Base-by-base conservation (phyloP, 2,113 vertebrate genomes). In the Penelope pileata region DNA sequence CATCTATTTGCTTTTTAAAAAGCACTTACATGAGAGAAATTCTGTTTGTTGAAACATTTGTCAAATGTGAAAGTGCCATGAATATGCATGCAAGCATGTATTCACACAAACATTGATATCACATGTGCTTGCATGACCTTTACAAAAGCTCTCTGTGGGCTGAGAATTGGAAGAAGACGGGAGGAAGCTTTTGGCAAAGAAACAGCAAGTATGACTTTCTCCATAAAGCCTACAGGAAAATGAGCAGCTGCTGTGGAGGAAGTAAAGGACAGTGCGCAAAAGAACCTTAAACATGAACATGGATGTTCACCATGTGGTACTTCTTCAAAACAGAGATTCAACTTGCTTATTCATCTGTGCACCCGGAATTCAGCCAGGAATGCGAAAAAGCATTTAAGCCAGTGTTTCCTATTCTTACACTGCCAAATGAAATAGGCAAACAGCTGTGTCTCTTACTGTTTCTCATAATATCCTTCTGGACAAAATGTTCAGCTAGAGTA, bases 211-310 rank as follows among this genome's bases (percentile, higher is more conserved):
- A 74, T 47, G 47, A 43, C 32, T 88, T 93, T 90, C 40, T 83
- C 38, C 54, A 38, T 62, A 45, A 94, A 85, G 43, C 22, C 58
- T 94, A 75, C 36, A 91, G 63, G 78, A 94, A 95, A 94, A 91
- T 70, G 91, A 96, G 87, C 95, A 96, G 91, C 90, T 96, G 93
- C 63, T 95, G 78, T 91, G 95, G 82, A 91, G 91, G 95, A 94
- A 92, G 84, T 43, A 87, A 92, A 85, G 78, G 50, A 91, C 70
- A 79, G 83, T 80, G 77, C 90, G 87, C 72, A 88, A 93, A 95
- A 80, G 34, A 79, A 58, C 84, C 32, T 67, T 23, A 67, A 70
- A 23, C 13, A 47, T n/a, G 86, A 91, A 69, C 26, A 26, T 34
- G 58, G 50, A 68, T 76, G 58, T 69, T 95, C 75, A 58, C 42